A percentile compares a stretch with the other conserved stretches of the same genome.
phyloP scores from a whole-genome alignment of 2,888 invertebrate genomes.

The Drosophila mimica region DNA sequence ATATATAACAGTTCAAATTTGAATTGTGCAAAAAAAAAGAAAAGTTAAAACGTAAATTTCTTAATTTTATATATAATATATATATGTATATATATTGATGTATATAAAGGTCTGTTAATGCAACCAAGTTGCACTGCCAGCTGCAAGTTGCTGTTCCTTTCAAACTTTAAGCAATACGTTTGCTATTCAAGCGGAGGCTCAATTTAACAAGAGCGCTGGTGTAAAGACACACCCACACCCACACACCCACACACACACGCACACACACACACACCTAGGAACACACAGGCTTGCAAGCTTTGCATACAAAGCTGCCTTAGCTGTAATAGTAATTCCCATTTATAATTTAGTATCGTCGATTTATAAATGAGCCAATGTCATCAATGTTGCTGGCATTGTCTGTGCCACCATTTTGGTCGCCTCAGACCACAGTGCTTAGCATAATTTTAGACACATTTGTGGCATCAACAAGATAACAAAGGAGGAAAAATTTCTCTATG shows the following conservation, averaged over 20 bases:
- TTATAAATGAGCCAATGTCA: conserved; percentile 70
- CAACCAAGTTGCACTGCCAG: conserved; percentile 46
- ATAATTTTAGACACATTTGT: conserved; percentile 73
- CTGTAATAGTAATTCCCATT: conserved; percentile 69
- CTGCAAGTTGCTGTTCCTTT: conserved; percentile 40
- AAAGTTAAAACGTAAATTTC: not conserved
- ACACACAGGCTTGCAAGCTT: conserved; percentile 18
- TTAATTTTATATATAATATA: too few species aligned
- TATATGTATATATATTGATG: not conserved
- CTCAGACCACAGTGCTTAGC: conserved; percentile 58
- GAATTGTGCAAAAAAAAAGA: not conserved
- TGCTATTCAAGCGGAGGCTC: conserved; percentile 25
- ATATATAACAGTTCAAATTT: not conserved
- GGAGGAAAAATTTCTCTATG: conserved; percentile 9
- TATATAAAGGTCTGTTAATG: conserved; percentile 2
- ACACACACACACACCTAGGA: conserved; percentile 4
- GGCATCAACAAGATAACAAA: conserved; percentile 47
- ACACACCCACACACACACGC: not conserved
- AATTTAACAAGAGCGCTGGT: conserved; percentile 59
- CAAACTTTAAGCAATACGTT: conserved; percentile 36
- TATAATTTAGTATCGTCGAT: conserved; percentile 76
- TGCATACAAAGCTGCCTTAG: conserved; percentile 34
- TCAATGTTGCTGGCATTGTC: conserved; percentile 34
- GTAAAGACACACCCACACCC: conserved; percentile 10
- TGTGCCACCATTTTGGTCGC: conserved; percentile 16